Evolutionary conservation across 2,113 vertebrate genomes (phyloP).

Genomic region (Cheilinus undulatus): DNA sequence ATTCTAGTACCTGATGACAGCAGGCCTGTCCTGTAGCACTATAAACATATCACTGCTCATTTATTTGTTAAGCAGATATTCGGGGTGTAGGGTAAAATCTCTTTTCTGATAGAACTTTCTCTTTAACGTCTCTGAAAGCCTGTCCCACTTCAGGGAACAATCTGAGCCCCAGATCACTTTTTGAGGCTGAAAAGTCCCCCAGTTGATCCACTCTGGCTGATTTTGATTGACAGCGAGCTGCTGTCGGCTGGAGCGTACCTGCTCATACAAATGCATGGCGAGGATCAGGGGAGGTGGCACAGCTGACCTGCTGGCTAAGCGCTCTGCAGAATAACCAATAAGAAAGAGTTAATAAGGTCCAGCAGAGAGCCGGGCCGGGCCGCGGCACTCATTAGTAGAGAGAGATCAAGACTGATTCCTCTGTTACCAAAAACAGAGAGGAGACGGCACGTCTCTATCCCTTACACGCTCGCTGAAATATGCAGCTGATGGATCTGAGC

Average conservation of each 20-base stretch:
- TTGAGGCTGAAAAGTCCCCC: constrained; percentile 1
- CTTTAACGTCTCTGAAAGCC: constrained; percentile 37
- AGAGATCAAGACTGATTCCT: constrained; percentile 46
- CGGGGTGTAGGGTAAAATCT: background rate
- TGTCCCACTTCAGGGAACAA: constrained; percentile 49
- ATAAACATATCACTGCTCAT: too few species aligned
- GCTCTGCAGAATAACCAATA: constrained; percentile 62
- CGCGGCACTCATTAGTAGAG: constrained; percentile 60
- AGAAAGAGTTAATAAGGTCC: constrained; percentile 68
- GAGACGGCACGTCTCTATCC: constrained; percentile 26
- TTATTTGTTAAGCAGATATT: too few species aligned
- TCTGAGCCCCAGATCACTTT: constrained; percentile 36
- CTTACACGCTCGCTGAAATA: constrained; percentile 3
- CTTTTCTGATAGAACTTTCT: constrained; percentile 16
- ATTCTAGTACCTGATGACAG: too few species aligned
- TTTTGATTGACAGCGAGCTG: constrained; percentile 63
- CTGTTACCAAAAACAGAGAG: constrained; percentile 14
- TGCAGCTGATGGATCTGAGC: background rate
- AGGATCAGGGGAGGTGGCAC: constrained; percentile 58
- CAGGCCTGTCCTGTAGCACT: too few species aligned
- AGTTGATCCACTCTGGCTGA: background rate
- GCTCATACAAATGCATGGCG: constrained; percentile 59
- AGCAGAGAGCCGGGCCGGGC: constrained; percentile 36
- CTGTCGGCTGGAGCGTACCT: background rate
- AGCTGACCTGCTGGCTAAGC: constrained; percentile 67